Evolutionary conservation across 2,113 vertebrate species (phyloP).

Genomic region (Carlito syrichta): DNA sequence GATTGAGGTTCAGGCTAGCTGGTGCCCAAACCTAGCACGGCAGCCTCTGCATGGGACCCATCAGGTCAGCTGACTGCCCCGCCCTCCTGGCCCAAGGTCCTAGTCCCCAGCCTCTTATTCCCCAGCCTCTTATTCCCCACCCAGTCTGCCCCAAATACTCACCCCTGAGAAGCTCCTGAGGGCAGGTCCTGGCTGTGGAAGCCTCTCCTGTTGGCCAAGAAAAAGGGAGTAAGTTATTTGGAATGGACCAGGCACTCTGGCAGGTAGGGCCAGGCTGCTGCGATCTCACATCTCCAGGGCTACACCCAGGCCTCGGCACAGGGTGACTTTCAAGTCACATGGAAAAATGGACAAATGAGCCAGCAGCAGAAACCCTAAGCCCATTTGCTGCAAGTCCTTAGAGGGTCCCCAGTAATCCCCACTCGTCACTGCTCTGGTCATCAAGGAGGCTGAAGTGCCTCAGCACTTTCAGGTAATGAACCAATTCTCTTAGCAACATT

Average conservation of each 20-base stretch:
- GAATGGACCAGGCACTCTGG: neutral
- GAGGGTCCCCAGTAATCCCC: neutral
- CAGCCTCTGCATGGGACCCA: neutral
- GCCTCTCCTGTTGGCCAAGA: slow-evolving; percentile 40
- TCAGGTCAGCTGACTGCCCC: neutral
- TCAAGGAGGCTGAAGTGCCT: neutral
- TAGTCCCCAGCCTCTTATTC: neutral
- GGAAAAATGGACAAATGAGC: neutral
- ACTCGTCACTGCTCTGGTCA: neutral
- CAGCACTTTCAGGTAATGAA: neutral
- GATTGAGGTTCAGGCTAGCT: neutral
- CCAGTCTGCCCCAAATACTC: neutral
- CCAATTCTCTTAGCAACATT: neutral
- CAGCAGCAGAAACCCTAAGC: neutral
- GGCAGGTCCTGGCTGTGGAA: slow-evolving; percentile 48
- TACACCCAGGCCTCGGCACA: neutral
- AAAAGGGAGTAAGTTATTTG: neutral
- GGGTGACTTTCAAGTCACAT: neutral
- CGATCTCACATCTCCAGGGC: neutral
- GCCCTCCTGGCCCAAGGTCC: neutral
- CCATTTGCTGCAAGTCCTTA: neutral
- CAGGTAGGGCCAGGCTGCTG: neutral
- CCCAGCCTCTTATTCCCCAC: neutral
- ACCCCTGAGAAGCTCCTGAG: slow-evolving; percentile 21
- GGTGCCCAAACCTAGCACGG: neutral